A percentile compares a stretch with the other conserved stretches of the same genome.
phyloP scores from a whole-genome alignment of 2,113 vertebrate genomes.

The Cromileptes altivelis region DNA sequence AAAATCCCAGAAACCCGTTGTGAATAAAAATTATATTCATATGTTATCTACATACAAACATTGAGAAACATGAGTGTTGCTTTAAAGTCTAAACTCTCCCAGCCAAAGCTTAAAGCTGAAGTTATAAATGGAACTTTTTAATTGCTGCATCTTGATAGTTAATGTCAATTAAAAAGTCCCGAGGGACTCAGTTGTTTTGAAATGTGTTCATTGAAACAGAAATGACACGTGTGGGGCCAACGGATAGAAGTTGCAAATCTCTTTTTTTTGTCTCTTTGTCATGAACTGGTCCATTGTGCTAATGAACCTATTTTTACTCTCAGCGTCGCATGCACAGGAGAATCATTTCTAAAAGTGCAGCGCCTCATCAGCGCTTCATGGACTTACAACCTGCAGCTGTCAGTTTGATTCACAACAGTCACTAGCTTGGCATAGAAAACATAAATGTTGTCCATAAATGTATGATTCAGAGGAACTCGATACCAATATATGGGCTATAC shows the following conservation, averaged over 20 bases:
- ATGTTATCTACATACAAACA: not conserved
- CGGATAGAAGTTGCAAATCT: slow-evolving; percentile 10
- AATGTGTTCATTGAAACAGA: slow-evolving; percentile 35
- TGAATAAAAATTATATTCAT: not conserved
- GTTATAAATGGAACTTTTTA: slow-evolving; percentile 60
- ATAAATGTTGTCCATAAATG: slow-evolving; percentile 24
- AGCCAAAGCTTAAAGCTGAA: not conserved
- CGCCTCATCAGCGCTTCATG: slow-evolving; percentile 41
- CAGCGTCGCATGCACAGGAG: slow-evolving; percentile 23
- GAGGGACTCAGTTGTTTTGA: slow-evolving; percentile 32
- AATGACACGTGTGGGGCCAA: slow-evolving; percentile 9
- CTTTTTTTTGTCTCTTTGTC: slow-evolving; percentile 23
- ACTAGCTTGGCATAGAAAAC: slow-evolving; percentile 20
- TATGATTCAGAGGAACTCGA: slow-evolving; percentile 29
- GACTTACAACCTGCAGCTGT: slow-evolving; percentile 49
- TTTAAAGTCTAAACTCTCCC: slow-evolving; percentile 8
- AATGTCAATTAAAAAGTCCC: slow-evolving; percentile 57
- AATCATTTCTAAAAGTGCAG: slow-evolving; percentile 37
- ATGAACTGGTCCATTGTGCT: slow-evolving; percentile 39
- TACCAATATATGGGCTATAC: slow-evolving; percentile 37
- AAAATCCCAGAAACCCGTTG: not conserved
- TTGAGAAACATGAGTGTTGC: not conserved
- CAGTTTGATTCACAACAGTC: slow-evolving; percentile 63
- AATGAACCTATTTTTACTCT: slow-evolving; percentile 63
- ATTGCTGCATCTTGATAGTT: slow-evolving; percentile 56